phyloP scores from a whole-genome alignment of 2,797 vertebrate species.

The Discoglossus pictus region DNA sequence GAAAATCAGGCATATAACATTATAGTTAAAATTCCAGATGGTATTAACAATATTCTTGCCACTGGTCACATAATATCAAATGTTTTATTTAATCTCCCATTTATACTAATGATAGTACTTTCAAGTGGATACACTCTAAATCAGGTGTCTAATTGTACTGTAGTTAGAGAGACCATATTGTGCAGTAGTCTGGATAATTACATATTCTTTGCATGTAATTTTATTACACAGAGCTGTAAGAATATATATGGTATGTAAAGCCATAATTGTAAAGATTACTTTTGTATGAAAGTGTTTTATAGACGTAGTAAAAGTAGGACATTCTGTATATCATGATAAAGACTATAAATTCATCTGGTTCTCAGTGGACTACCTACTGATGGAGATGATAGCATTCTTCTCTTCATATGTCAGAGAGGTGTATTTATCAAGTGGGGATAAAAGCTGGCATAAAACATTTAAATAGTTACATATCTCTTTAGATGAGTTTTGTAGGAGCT shows the following conservation, averaged over 20 bases:
- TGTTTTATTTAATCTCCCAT: constrained; percentile 16
- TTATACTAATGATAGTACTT: constrained; percentile 14
- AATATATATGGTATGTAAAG: neutral
- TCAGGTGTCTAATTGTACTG: constrained; percentile 24
- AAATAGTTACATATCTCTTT: too few relatives aligned
- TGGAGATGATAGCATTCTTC: too few relatives aligned
- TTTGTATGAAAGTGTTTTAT: neutral
- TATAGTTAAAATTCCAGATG: constrained; percentile 15
- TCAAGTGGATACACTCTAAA: constrained; percentile 18
- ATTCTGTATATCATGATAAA: too few relatives aligned
- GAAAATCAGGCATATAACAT: constrained; percentile 14
- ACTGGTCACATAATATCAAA: constrained; percentile 13
- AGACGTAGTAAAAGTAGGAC: neutral
- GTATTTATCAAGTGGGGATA: too few relatives aligned
- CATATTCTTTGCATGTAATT: constrained; percentile 1
- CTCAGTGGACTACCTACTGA: too few relatives aligned
- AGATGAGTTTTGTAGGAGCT: too few relatives aligned
- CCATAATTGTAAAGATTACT: constrained; percentile 3
- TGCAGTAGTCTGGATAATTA: constrained; percentile 11
- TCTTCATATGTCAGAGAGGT: too few relatives aligned
- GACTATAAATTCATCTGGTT: too few relatives aligned
- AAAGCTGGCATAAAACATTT: too few relatives aligned
- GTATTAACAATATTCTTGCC: constrained; percentile 6
- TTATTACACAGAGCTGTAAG: neutral
- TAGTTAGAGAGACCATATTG: neutral